phyloP scores from a whole-genome alignment of 2,888 invertebrate genomes.

The Epistrophe eligans region DNA sequence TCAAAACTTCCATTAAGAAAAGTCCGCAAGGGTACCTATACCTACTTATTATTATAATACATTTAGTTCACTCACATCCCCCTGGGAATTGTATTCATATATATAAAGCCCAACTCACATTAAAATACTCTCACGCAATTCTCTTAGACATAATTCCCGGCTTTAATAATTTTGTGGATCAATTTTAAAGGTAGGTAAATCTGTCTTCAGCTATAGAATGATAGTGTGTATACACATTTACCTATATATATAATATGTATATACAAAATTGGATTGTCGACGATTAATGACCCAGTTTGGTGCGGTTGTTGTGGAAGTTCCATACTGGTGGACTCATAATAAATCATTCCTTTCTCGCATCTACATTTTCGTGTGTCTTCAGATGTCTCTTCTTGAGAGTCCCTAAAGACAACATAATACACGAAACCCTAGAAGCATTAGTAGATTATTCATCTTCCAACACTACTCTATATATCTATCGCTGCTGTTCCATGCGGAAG shows the following conservation, averaged over 20 bases:
- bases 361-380: constrained; percentile 49
- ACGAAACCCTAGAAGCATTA: constrained; percentile 65
- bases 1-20: no score
- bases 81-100: neutral
- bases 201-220: constrained; percentile 26
- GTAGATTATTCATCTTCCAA: constrained; percentile 67
- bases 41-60: neutral
- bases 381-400: constrained; percentile 58
- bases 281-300: constrained; percentile 62
- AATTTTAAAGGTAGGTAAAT: constrained; percentile 37
- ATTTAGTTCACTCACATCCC: neutral
- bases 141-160: constrained; percentile 2
- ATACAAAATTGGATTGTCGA: constrained; percentile 36
- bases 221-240: neutral
- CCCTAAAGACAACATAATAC: constrained; percentile 72
- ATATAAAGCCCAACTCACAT: neutral
- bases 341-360: constrained; percentile 63
- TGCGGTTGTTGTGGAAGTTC: constrained; percentile 24
- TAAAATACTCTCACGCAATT: constrained; percentile 17
- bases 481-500: neutral
- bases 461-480: constrained; percentile 15
- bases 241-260: no score
- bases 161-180: constrained; percentile 30
- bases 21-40: no score
- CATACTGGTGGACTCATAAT: constrained; percentile 57